Evolutionary conservation across 2,888 invertebrate species (phyloP), one percentile per base, ranked within the genome.

Genomic region (Lasioglossum pauxillum): DNA sequence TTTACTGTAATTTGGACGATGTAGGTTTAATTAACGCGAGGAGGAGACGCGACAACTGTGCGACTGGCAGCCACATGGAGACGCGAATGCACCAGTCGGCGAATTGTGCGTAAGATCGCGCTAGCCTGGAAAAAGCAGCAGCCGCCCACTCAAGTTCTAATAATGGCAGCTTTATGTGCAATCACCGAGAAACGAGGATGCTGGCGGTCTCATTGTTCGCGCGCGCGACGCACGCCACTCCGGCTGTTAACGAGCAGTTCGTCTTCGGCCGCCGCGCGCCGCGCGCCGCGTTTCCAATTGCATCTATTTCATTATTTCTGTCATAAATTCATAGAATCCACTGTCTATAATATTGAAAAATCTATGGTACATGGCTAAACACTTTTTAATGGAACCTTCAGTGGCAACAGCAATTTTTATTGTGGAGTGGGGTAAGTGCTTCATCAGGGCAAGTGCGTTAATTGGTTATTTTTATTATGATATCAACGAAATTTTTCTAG

Each of bases 1-100:
- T 69, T 5, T n/a, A 5, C 23, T n/a, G n/a, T 41, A 14, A 71
- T 71, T 71, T 14, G n/a, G 2, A 41, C 2, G n/a, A 12, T 38
- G 71, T 0, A 87, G 86, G 90, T 90, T 91, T 87, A 93, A 94
- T 93, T 93, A 93, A 90, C 87, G 86, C 88, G 90, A 12, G 12
- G 89, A 88, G 88, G 88, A 86, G 84, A 88, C 91, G 90, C 90
- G 87, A 86, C 86, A 85, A 44, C 16, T 35, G 49, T 91, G 89
- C 92, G 92, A 93, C 94, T 94, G 93, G 92, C 93, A 87, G 91
- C 92, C 94, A 93, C 93, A 94, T 94, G 94, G 90, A 88, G 78
- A 67, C 78, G 76, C 86, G 76, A 83, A 46, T 74, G 86, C 74
- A 78, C 41, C 74, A 49, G 44, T 12, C 44, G 44, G 69, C 67